Percentiles rank a stretch among this genome's conserved stretches.
These are phyloP conservation scores for Dendrolimus punctatus DNA, from an alignment of 1,140 invertebrate species.

Conservation along the genomic window DNA sequence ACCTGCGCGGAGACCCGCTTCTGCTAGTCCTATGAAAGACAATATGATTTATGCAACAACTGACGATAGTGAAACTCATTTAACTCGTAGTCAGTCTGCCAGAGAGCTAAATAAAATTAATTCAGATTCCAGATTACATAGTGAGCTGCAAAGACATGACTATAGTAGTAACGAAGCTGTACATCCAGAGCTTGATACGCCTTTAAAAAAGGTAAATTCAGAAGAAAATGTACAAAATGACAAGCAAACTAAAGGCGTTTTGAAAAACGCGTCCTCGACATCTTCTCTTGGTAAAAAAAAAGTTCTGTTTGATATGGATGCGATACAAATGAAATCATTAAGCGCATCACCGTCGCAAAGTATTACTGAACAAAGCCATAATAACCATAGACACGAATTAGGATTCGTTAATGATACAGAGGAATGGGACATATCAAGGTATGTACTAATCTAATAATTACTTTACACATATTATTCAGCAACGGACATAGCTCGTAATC, in stretches of 20 bases:
- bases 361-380: slow-evolving; percentile 52
- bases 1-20: slow-evolving; percentile 32
- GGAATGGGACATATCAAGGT: slow-evolving; percentile 73
- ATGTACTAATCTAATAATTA: slow-evolving; percentile 10
- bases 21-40: slow-evolving; percentile 18
- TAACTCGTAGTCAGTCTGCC: slow-evolving; percentile 24
- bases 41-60: slow-evolving; percentile 15
- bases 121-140: slow-evolving; percentile 1
- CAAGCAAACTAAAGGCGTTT: slow-evolving; percentile 70
- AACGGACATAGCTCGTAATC: no score
- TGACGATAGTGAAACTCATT: slow-evolving; percentile 10
- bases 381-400: slow-evolving; percentile 43
- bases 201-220: slow-evolving; percentile 32
- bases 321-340: slow-evolving; percentile 66
- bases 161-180: slow-evolving; percentile 35
- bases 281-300: slow-evolving; percentile 73
- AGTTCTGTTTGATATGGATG: slow-evolving; percentile 74
- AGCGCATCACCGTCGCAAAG: slow-evolving; percentile 61
- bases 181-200: slow-evolving; percentile 28
- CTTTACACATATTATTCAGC: no score
- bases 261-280: slow-evolving; percentile 71
- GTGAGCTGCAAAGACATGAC: slow-evolving; percentile 8
- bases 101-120: slow-evolving; percentile 13
- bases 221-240: slow-evolving; percentile 41
- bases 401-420: slow-evolving; percentile 55